Percentiles rank a stretch among this genome's conserved stretches.
Conservation (phyloP, 1,140 invertebrate species). For the Trialeurodes vaporariorum region DNA sequence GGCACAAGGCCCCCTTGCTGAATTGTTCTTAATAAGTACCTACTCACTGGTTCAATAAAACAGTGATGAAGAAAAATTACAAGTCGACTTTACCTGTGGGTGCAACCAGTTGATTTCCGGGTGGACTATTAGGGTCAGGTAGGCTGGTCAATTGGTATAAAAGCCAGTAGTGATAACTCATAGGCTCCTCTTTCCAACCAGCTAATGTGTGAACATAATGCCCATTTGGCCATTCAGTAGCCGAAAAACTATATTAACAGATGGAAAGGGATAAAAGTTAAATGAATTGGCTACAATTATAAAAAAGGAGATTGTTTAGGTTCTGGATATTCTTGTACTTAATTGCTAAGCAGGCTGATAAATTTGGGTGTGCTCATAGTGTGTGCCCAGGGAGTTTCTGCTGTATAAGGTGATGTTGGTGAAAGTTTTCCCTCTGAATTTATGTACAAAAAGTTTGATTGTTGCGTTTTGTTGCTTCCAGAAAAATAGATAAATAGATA, state of each 20-base stretch:
- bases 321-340: neutral
- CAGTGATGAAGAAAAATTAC: too few species aligned
- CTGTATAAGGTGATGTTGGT: too few species aligned
- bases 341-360: too few species aligned
- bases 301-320: neutral
- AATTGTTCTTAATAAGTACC: too few species aligned
- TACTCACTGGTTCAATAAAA: too few species aligned
- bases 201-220: conserved; percentile 79
- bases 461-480: too few species aligned
- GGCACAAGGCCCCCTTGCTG: too few species aligned
- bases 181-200: conserved; percentile 72
- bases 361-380: too few species aligned
- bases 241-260: conserved; percentile 52
- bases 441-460: too few species aligned
- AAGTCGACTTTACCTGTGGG: conserved; percentile 74
- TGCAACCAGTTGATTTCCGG: conserved; percentile 69
- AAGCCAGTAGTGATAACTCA: conserved; percentile 80
- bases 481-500: too few species aligned
- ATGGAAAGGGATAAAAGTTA: conserved; percentile 2
- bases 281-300: neutral
- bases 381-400: too few species aligned
- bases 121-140: conserved; percentile 61
- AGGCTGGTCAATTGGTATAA: conserved; percentile 61
- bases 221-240: conserved; percentile 78
- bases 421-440: too few species aligned